Conservation (phyloP, 2,113 vertebrate genomes). For the Zosterops japonicus region DNA sequence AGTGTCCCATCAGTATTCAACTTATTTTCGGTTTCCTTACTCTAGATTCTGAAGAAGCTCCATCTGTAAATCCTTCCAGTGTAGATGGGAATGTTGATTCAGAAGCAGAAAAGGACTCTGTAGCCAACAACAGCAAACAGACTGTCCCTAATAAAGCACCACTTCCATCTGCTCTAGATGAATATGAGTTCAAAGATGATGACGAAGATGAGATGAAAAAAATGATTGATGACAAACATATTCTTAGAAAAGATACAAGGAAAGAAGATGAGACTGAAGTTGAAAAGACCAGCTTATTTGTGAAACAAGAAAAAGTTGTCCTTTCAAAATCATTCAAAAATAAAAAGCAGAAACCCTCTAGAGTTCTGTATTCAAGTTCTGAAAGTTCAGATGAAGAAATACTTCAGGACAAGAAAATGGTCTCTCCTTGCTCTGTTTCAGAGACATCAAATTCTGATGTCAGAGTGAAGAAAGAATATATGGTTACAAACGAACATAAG, state of each 20-base stretch:
- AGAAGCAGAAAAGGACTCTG: slow-evolving; percentile 89
- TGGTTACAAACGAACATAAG: slow-evolving; percentile 82
- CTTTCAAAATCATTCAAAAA: slow-evolving; percentile 82
- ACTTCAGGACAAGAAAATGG: slow-evolving; percentile 82
- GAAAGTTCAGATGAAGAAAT: slow-evolving; percentile 91
- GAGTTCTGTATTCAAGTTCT: slow-evolving; percentile 88
- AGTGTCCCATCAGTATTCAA: background rate
- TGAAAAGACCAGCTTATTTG: slow-evolving; percentile 82
- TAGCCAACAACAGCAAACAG: slow-evolving; percentile 80
- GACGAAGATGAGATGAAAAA: slow-evolving; percentile 87
- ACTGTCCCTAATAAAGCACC: slow-evolving; percentile 76
- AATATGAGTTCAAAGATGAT: slow-evolving; percentile 97
- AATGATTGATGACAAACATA: slow-evolving; percentile 87
- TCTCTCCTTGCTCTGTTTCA: slow-evolving; percentile 81
- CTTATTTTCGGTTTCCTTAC: slow-evolving; percentile 38
- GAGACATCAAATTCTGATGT: slow-evolving; percentile 83
- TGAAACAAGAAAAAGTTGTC: slow-evolving; percentile 86
- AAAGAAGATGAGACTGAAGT: slow-evolving; percentile 87
- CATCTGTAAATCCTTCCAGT: slow-evolving; percentile 93
- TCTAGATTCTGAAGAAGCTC: slow-evolving; percentile 93
- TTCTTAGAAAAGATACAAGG: slow-evolving; percentile 87
- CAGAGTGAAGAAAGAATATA: slow-evolving; percentile 86
- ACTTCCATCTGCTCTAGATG: slow-evolving; percentile 87
- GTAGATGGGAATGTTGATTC: slow-evolving; percentile 94
- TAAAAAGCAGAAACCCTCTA: slow-evolving; percentile 87